A percentile compares a stretch with the other conserved stretches of the same genome.
phyloP scores from a whole-genome alignment of 2,113 vertebrate genomes.

The Circaetus gallicus region DNA sequence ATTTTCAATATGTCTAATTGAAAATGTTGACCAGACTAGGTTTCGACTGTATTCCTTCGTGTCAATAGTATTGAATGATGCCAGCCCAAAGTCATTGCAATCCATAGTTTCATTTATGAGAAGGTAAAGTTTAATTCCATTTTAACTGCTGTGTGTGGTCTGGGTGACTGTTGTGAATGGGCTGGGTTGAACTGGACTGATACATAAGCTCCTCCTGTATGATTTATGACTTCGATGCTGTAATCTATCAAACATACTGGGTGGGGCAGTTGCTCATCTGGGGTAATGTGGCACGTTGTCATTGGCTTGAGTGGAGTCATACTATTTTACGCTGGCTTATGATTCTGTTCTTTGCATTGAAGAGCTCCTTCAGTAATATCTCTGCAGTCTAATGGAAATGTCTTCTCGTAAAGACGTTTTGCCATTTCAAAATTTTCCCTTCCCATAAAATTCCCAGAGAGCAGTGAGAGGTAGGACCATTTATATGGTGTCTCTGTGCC shows the following conservation, averaged over 20 bases:
- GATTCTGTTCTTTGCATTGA: not conserved
- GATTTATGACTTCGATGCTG: not conserved
- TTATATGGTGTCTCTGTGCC: not conserved
- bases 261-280: not conserved
- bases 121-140: constrained; percentile 26
- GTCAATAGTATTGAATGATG: not conserved
- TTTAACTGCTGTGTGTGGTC: constrained; percentile 19
- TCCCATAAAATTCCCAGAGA: not conserved
- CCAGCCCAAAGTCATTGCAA: constrained; percentile 24
- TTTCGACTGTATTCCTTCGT: not conserved
- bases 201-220: not conserved
- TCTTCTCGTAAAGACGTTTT: not conserved
- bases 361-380: not conserved
- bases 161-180: constrained; percentile 15
- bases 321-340: not conserved
- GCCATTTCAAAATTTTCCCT: not conserved
- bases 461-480: not conserved
- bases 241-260: not conserved
- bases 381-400: constrained; percentile 16
- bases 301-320: not conserved
- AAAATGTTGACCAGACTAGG: constrained; percentile 35
- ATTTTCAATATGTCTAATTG: not conserved
- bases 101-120: not conserved
- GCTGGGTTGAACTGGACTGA: not conserved
- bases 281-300: not conserved